Evolutionary conservation across 2,888 invertebrate species (phyloP), one percentile per base, ranked within the genome.

Genomic region (Andricus quercusramuli): DNA sequence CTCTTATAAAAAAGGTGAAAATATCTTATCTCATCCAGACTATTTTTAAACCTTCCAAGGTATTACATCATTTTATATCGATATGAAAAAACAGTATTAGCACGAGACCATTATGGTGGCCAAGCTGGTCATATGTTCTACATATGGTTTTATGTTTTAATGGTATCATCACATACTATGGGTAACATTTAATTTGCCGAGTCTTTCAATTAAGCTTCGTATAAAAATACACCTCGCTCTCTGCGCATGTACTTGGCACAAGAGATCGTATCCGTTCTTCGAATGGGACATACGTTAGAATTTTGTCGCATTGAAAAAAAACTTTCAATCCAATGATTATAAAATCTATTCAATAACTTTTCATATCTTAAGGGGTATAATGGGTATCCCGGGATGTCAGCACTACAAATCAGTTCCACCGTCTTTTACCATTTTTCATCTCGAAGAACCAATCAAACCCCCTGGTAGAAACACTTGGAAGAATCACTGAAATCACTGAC

Each of bases 191-290:
- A 74, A 74, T 32, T 20, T 13, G 13, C 37, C 29, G 51, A 32
- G 74, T 74, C 25, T 74, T 56, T 56, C 20, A 56, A 29, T 74
- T n/a, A 56, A 74, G 74, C 74, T 56, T 51, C 17, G 74, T 74
- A 32, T 56, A 74, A 74, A 74, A 74, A 74, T 74, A 74, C 74
- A 74, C 74, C 29, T 74, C 32, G 74, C 74, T 20, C 13, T 74
- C 32, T 64, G 64, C 64, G 64, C 64, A 64, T 64, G 64, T 64
- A 64, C 29, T 17, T 64, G 64, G 8, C 64, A 29, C 29, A 29
- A 17, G 17, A 29, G 56, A 74, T 74, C n/a, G 11, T 32, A 51
- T 56, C 32, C 32, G 13, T 74, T 74, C 56, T 74, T 29, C 51
- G 74, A 56, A 74, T 51, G 32, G 56, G 56, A 32, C n/a, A 37